Evolutionary conservation across 2,797 vertebrate species (phyloP).

Genomic region (Esox masquinongy): DNA sequence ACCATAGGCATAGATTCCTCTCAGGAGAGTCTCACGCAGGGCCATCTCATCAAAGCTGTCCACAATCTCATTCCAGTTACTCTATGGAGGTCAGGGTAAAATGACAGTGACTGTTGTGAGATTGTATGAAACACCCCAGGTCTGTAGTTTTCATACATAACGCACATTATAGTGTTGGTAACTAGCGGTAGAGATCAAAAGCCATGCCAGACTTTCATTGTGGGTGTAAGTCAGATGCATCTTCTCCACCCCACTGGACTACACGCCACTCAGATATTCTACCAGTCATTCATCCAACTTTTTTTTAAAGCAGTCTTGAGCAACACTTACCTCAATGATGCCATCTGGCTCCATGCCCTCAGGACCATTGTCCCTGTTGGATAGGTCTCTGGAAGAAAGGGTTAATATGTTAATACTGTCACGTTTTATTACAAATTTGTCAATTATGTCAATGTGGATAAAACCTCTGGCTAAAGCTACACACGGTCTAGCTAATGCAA

Average conservation of each 20-base stretch:
- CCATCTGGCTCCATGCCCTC: constrained; percentile 95
- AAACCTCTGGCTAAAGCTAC: not conserved
- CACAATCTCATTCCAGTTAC: constrained; percentile 90
- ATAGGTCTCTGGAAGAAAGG: constrained; percentile 60
- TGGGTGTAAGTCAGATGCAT: not conserved
- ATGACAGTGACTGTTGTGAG: not conserved
- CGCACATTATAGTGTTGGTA: not conserved
- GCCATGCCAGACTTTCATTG: not conserved
- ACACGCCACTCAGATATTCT: not conserved
- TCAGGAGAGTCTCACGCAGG: constrained; percentile 84
- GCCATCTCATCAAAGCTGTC: constrained; percentile 95
- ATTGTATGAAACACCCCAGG: not conserved
- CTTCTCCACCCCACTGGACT: not conserved
- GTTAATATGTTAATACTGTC: not conserved
- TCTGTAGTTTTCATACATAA: not conserved
- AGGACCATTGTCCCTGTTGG: constrained; percentile 87
- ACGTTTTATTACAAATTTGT: not conserved
- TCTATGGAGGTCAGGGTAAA: constrained; percentile 63
- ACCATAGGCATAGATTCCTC: constrained; percentile 93
- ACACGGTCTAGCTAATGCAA: no score
- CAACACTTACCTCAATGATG: constrained; percentile 85
- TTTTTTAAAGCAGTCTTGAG: no score
- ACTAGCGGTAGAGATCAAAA: not conserved
- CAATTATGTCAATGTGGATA: not conserved
- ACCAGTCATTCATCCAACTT: not conserved